These are phyloP conservation scores for Ligdia adustata DNA, from an alignment of 2,888 invertebrate genomes.

Conservation along the genomic window DNA sequence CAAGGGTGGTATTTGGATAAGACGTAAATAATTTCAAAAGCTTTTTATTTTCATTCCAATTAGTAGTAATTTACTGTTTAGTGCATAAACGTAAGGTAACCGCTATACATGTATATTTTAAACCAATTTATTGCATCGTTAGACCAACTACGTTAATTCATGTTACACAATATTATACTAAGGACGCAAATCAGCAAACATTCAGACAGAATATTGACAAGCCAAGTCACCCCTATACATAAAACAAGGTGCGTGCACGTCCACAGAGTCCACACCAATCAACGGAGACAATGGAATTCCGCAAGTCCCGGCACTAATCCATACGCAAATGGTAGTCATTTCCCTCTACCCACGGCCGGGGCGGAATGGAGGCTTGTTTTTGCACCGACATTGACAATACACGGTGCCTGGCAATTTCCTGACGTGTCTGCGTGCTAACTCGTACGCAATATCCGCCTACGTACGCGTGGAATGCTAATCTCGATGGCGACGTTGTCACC, in stretches of 20 bases:
- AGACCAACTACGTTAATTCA: too few relatives aligned
- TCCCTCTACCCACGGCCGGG: slow-evolving; percentile 32
- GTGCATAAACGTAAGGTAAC: too few relatives aligned
- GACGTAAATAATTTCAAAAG: too few relatives aligned
- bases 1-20: too few relatives aligned
- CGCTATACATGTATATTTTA: too few relatives aligned
- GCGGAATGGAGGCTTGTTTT: slow-evolving; percentile 35
- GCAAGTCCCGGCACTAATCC: slow-evolving; percentile 19
- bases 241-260: slow-evolving; percentile 3
- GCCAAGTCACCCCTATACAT: not conserved
- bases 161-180: too few relatives aligned
- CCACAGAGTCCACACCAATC: slow-evolving; percentile 15
- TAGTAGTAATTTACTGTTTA: too few relatives aligned
- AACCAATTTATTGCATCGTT: too few relatives aligned
- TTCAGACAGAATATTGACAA: too few relatives aligned
- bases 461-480: slow-evolving; percentile 17
- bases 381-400: slow-evolving; percentile 31
- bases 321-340: slow-evolving; percentile 46
- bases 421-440: slow-evolving; percentile 27
- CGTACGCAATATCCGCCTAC: slow-evolving; percentile 39
- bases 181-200: too few relatives aligned
- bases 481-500: slow-evolving; percentile 14
- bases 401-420: slow-evolving; percentile 40
- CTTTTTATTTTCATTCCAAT: too few relatives aligned
- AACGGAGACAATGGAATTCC: slow-evolving; percentile 19